A percentile compares a stretch with the other conserved stretches of the same genome.
Conservation (phyloP, 2,797 vertebrate species). For the Telmatherina bonti region DNA sequence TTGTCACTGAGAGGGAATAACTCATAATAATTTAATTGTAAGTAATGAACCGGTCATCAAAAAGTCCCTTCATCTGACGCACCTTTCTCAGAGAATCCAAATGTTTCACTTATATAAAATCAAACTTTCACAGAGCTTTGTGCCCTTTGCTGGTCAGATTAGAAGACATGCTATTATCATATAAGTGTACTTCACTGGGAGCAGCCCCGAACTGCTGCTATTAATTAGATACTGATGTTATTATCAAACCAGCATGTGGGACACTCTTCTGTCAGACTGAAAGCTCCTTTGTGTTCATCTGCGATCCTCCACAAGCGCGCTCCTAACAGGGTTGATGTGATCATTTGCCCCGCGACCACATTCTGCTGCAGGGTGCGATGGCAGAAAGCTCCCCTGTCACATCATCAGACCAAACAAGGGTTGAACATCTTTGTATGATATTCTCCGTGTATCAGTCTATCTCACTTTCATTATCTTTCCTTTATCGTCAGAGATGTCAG, state of each 20-base stretch:
- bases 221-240: conserved; percentile 59
- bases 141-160: conserved; percentile 15
- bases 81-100: not conserved
- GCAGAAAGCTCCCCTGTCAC: conserved; percentile 39
- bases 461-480: conserved; percentile 22
- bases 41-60: conserved; percentile 10
- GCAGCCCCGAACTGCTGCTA: conserved; percentile 40
- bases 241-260: conserved; percentile 53
- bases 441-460: not conserved
- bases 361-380: conserved; percentile 32
- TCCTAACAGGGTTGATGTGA: conserved; percentile 60
- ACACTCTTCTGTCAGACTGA: conserved; percentile 20
- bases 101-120: not conserved
- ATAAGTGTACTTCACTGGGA: conserved; percentile 25
- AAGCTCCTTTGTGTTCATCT: conserved; percentile 55
- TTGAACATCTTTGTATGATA: not conserved
- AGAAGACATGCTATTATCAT: conserved; percentile 39
- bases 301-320: conserved; percentile 35
- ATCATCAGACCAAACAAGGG: conserved; percentile 41
- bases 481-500: conserved; percentile 28
- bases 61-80: not conserved
- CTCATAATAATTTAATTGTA: conserved; percentile 3
- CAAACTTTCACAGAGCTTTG: not conserved
- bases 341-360: conserved; percentile 47
- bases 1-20: conserved; percentile 41